Base-by-base conservation (phyloP, 1,140 invertebrate species). In the Bombus confusus region DNA sequence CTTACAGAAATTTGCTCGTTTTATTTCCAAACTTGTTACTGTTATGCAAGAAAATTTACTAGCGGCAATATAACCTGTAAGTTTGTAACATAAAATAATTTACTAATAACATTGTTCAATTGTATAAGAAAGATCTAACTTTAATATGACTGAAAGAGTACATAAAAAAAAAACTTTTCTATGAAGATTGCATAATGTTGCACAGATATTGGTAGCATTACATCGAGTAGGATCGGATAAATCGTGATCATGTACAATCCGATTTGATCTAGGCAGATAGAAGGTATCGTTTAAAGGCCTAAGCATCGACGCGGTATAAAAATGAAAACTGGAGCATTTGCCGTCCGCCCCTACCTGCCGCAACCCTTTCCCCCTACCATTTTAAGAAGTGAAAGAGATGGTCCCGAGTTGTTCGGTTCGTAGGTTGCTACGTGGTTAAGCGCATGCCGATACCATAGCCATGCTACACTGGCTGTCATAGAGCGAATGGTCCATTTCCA, bases 301-400 rank as follows among this genome's bases (percentile, higher is more conserved):
- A 86, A 80, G 83, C 80, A 77, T 87, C 76, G 77, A 87, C 43
- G 73, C 87, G 81, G 72, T 66, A 79, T 86, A 92, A 90, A 91
- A 92, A 91, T 90, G 85, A 87, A 91, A 92, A 92, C 91, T 92
- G 87, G 90, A 92, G 88, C 91, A 91, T 92, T 92, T 87, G 90
- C 81, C 83, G 82, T 25, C 76, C 85, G 88, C 69, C 77, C 89
- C 83, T 87, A 88, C 87, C 75, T 87, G 87, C 82, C 83, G 85
- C 74, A 71, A 66, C 83, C 73, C 80, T 80, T 64, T 62, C 80
- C 77, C 69, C 59, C 80, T 85, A 81, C 74, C 88, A 86, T 92
- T 92, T 92, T 91, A 83, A 91, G 90, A 92, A 88, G 91, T 91
- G 91, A 92, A 92, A 92, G 91, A 92, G 91, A 92, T 92, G 91